phyloP scores from a whole-genome alignment of 1,140 invertebrate genomes.

The Heliconius hewitsoni region DNA sequence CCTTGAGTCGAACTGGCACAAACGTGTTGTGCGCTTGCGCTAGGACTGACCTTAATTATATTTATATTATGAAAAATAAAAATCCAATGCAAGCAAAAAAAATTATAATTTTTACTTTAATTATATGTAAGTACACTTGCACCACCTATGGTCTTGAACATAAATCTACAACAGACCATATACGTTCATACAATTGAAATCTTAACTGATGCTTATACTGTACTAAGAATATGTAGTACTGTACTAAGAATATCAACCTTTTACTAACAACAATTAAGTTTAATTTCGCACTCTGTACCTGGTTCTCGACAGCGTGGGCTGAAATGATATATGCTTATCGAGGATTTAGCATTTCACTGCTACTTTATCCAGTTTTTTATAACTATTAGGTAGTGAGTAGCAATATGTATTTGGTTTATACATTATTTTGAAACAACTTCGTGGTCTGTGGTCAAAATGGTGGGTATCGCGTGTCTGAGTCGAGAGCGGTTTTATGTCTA shows the following conservation, averaged over 20 bases:
- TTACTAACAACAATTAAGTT: not conserved
- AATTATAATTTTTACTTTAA: not conserved
- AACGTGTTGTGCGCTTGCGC: no score
- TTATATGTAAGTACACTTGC: not conserved
- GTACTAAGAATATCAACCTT: not conserved
- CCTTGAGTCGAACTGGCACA: no score
- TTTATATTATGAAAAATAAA: no score
- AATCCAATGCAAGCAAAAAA: not conserved
- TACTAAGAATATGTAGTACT: not conserved
- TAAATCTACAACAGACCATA: constrained; percentile 17
- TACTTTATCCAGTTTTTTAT: constrained; percentile 77
- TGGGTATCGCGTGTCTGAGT: constrained; percentile 33
- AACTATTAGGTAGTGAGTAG: constrained; percentile 73
- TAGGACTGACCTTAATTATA: no score
- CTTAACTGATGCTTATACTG: constrained; percentile 34
- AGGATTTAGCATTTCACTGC: constrained; percentile 72
- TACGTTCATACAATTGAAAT: constrained; percentile 43
- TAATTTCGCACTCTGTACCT: not conserved
- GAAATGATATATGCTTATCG: constrained; percentile 66
- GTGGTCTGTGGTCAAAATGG: constrained; percentile 47
- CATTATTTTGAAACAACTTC: constrained; percentile 54
- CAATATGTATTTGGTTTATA: constrained; percentile 52
- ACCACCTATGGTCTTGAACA: not conserved
- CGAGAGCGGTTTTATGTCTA: constrained; percentile 32
- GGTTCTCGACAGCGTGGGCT: not conserved